Conservation (phyloP, 2,113 vertebrate genomes). For the Erythrolamprus reginae region DNA sequence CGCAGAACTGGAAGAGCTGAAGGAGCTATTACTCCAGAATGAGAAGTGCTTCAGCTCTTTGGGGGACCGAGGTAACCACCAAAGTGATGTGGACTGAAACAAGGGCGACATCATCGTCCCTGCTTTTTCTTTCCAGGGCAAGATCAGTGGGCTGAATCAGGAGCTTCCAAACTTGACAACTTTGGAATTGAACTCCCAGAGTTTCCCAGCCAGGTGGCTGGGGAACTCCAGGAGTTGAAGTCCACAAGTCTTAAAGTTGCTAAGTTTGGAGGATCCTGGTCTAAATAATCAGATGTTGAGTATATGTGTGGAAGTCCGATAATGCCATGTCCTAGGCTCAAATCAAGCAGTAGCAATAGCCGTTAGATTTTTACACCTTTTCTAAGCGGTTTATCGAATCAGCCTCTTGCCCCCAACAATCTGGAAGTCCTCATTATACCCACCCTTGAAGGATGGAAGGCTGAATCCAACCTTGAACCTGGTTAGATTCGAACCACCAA, state of each 20-base stretch:
- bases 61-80: slow-evolving; percentile 64
- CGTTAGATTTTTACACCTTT: too few relatives aligned
- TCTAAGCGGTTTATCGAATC: too few relatives aligned
- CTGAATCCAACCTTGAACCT: too few relatives aligned
- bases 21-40: slow-evolving; percentile 80
- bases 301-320: neutral
- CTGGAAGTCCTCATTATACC: too few relatives aligned
- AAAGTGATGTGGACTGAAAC: neutral
- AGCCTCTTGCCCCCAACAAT: too few relatives aligned
- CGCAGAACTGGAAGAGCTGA: slow-evolving; percentile 84
- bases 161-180: neutral
- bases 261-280: neutral
- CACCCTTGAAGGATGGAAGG: too few relatives aligned
- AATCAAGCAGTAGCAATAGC: neutral
- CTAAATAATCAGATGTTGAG: neutral
- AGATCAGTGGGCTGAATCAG: too few relatives aligned
- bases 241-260: neutral
- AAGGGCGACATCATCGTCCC: neutral
- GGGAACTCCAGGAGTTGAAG: neutral
- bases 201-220: too few relatives aligned
- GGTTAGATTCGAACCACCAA: too few relatives aligned
- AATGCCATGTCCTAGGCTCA: neutral
- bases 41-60: slow-evolving; percentile 76
- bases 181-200: neutral
- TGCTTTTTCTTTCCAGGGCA: neutral